Conservation (phyloP, 1,140 invertebrate species). For the Drosophila chauvacae region DNA sequence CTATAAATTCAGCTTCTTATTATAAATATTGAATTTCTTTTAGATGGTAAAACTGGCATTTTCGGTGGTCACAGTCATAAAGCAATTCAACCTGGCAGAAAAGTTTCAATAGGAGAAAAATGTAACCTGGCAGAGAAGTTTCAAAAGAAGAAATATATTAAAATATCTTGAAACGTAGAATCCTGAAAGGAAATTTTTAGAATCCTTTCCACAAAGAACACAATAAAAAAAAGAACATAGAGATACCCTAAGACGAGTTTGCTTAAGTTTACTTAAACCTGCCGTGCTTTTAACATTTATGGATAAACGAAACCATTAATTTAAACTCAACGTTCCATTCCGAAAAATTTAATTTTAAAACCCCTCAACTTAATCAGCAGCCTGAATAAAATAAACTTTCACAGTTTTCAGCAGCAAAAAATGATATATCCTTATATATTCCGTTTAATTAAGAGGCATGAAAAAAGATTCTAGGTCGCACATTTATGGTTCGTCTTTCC, state of each 20-base stretch:
- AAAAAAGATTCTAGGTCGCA: slow-evolving; percentile 25
- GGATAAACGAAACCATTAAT: not conserved
- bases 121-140: too few species aligned
- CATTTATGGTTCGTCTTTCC: slow-evolving; percentile 21
- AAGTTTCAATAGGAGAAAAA: slow-evolving; percentile 34
- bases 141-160: too few species aligned
- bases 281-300: not conserved
- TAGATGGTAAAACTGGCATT: slow-evolving; percentile 63
- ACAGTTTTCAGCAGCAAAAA: not conserved
- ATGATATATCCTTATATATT: slow-evolving; percentile 9
- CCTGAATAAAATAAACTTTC: not conserved
- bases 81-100: slow-evolving; percentile 61
- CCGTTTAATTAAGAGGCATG: slow-evolving; percentile 43
- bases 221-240: not conserved
- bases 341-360: not conserved
- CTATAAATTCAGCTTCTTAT: not conserved
- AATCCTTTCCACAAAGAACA: not conserved
- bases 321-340: not conserved
- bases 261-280: not conserved
- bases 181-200: not conserved
- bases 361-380: slow-evolving; percentile 4
- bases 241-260: too few species aligned
- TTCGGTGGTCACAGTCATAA: slow-evolving; percentile 51
- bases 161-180: not conserved
- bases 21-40: not conserved